phyloP scores from a whole-genome alignment of 2,888 invertebrate species.

The Physocephala rufipes region DNA sequence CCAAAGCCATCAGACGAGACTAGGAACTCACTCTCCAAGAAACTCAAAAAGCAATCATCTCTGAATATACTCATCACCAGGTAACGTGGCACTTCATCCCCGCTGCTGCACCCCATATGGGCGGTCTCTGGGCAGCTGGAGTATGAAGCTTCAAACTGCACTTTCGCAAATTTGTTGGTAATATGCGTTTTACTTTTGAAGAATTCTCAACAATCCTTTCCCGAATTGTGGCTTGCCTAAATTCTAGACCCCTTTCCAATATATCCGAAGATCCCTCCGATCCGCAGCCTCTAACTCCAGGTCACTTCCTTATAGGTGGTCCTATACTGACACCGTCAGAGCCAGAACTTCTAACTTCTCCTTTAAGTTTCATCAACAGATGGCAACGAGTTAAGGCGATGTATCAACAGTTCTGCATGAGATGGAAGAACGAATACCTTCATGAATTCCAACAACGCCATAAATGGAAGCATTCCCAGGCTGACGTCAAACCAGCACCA shows the following conservation, averaged over 20 bases:
- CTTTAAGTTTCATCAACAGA: slow-evolving; percentile 16
- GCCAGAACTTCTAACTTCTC: slow-evolving; percentile 2
- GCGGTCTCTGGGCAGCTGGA: slow-evolving; percentile 36
- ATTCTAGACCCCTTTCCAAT: slow-evolving; percentile 30
- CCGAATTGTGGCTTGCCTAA: slow-evolving; percentile 31
- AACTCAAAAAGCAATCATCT: too few species aligned
- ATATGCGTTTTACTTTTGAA: slow-evolving; percentile 26
- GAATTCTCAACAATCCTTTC: slow-evolving; percentile 32
- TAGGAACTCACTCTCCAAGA: neutral
- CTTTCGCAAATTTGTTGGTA: slow-evolving; percentile 21
- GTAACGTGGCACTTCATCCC: slow-evolving; percentile 35
- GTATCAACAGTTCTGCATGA: slow-evolving; percentile 24
- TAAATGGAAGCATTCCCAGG: slow-evolving; percentile 17
- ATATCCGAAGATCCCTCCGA: slow-evolving; percentile 35
- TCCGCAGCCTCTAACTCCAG: slow-evolving; percentile 25
- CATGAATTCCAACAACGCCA: slow-evolving; percentile 10
- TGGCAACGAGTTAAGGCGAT: slow-evolving; percentile 29
- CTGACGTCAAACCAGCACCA: too few species aligned
- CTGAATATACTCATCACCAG: neutral
- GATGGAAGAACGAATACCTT: slow-evolving; percentile 27
- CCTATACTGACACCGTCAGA: slow-evolving; percentile 20
- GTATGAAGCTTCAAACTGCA: slow-evolving; percentile 36
- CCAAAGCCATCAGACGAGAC: slow-evolving; percentile 10
- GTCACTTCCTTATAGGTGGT: slow-evolving; percentile 31
- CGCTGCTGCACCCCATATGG: slow-evolving; percentile 36